These are phyloP conservation scores for Pteropus rufus DNA, from an alignment of 2,797 vertebrate species.

Conservation along the genomic window DNA sequence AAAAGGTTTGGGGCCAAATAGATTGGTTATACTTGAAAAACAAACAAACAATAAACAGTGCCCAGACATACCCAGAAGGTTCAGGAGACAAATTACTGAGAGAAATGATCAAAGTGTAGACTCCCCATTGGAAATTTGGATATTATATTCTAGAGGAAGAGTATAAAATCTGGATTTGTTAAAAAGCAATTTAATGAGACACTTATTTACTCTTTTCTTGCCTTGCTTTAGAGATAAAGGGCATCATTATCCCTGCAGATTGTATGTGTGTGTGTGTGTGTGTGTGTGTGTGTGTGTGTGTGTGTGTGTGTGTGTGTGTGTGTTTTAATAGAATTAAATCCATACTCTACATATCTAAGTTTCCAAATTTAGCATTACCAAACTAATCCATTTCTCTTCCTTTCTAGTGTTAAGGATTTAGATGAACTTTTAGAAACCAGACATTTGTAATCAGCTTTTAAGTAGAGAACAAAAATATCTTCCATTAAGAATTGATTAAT, in stretches of 20 bases:
- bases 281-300: no score
- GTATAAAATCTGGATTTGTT: not conserved
- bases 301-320: not conserved
- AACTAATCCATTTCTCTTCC: slow-evolving; percentile 12
- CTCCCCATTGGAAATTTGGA: not conserved
- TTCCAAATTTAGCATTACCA: slow-evolving; percentile 33
- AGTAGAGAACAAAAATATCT: not conserved
- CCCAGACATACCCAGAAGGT: not conserved
- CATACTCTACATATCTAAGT: not conserved
- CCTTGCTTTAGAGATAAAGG: slow-evolving; percentile 36
- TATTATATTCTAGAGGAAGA: not conserved
- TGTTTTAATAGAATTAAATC: slow-evolving; percentile 15
- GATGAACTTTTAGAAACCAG: slow-evolving; percentile 35
- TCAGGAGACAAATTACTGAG: not conserved
- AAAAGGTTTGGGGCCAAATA: not conserved
- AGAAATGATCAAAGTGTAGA: not conserved
- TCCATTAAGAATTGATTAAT: slow-evolving; percentile 33
- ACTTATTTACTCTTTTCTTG: slow-evolving; percentile 14
- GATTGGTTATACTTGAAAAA: not conserved
- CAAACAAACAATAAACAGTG: no score
- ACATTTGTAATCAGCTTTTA: slow-evolving; percentile 15
- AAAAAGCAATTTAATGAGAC: slow-evolving; percentile 15
- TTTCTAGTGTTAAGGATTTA: not conserved
- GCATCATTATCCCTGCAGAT: not conserved
- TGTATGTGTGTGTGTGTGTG: not conserved